Percentiles rank a stretch among this genome's conserved stretches.
These are phyloP conservation scores for Sericinus montela DNA, from an alignment of 2,888 invertebrate species.

Conservation along the genomic window DNA sequence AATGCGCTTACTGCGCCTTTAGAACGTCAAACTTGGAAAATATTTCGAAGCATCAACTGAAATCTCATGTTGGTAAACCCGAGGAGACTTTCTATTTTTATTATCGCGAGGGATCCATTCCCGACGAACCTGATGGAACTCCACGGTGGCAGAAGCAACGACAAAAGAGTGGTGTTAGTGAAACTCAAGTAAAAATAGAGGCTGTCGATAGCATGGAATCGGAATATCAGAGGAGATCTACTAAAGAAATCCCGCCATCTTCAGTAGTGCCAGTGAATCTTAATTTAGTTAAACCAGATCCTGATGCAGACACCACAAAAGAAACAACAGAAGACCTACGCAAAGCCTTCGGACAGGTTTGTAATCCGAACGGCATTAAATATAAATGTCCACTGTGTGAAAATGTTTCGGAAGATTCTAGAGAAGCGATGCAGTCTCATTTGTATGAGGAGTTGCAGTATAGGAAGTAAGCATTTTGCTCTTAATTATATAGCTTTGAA, in stretches of 20 bases:
- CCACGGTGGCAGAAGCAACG: conserved; percentile 57
- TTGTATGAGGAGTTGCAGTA: conserved; percentile 83
- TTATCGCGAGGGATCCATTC: conserved; percentile 63
- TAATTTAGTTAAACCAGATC: conserved; percentile 55
- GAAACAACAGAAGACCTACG: conserved; percentile 41
- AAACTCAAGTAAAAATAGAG: conserved; percentile 45
- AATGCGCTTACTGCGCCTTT: conserved; percentile 84
- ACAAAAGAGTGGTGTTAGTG: conserved; percentile 31
- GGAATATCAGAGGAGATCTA: not conserved
- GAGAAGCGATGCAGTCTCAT: conserved; percentile 82
- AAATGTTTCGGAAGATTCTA: conserved; percentile 75
- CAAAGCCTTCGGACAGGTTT: conserved; percentile 48
- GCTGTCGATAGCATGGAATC: conserved; percentile 19
- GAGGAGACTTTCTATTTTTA: conserved; percentile 73
- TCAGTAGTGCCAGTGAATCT: conserved; percentile 22
- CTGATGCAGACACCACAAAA: conserved; percentile 29
- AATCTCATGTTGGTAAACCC: conserved; percentile 72
- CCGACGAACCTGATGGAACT: conserved; percentile 48
- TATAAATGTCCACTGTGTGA: conserved; percentile 82
- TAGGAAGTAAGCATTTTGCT: conserved; percentile 75
- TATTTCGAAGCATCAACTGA: conserved; percentile 80
- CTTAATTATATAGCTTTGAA: too few relatives aligned
- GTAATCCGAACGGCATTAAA: conserved; percentile 74
- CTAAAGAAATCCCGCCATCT: not conserved
- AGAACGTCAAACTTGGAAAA: conserved; percentile 70